phyloP scores from a whole-genome alignment of 2,888 invertebrate genomes.

The Gryllus longicercus region DNA sequence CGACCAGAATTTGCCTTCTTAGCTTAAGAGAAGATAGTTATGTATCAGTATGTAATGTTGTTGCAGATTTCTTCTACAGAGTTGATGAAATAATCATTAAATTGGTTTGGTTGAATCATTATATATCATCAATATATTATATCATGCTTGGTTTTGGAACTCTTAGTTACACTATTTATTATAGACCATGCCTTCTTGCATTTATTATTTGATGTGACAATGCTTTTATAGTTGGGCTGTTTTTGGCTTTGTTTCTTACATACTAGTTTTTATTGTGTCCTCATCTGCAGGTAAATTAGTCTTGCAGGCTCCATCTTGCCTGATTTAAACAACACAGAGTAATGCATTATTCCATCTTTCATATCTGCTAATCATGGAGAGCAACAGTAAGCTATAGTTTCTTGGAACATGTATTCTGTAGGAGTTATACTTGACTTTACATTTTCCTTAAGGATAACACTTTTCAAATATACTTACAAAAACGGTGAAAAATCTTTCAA shows the following conservation, averaged over 20 bases:
- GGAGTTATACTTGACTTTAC: neutral
- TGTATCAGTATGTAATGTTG: neutral
- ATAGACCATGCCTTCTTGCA: neutral
- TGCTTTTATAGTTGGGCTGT: neutral
- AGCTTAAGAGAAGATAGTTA: neutral
- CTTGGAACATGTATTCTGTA: no score
- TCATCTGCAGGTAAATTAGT: no score
- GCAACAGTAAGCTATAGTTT: no score
- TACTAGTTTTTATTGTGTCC: no score
- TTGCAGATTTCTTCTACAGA: neutral
- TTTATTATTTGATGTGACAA: neutral
- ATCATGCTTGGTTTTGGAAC: neutral
- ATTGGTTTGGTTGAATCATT: neutral
- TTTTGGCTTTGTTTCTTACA: neutral
- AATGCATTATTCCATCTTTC: neutral
- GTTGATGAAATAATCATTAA: neutral
- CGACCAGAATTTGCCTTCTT: neutral
- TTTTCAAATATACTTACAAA: neutral
- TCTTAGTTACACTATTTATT: neutral
- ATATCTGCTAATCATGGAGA: no score
- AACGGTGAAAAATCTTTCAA: neutral
- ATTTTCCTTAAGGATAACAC: neutral
- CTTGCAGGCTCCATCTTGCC: no score
- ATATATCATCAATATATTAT: no score
- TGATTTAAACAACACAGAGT: no score